Conservation (phyloP, 2,797 vertebrate species). For the Premnoplex brunnescens region DNA sequence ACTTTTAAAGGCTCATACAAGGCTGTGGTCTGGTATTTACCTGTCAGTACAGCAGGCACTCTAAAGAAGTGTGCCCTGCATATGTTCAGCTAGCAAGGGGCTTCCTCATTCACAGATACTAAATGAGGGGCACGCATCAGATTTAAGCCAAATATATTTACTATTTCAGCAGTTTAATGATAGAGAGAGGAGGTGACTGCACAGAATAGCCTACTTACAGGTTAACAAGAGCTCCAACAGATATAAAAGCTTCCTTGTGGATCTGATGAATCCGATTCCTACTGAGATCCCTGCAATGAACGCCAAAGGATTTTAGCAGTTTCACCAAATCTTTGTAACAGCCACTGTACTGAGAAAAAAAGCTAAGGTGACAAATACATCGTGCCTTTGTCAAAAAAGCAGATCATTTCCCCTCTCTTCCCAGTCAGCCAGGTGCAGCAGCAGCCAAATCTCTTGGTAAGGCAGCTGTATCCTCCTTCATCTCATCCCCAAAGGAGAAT, state of each 20-base stretch:
- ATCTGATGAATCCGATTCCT: conserved; percentile 89
- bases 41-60: background rate
- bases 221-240: conserved; percentile 87
- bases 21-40: background rate
- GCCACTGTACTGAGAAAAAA: background rate
- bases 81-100: background rate
- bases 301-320: background rate
- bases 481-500: background rate
- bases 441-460: background rate
- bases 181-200: background rate
- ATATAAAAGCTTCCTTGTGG: conserved; percentile 88
- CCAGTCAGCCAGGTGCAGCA: background rate
- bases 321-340: background rate
- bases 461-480: background rate
- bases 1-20: background rate
- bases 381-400: background rate
- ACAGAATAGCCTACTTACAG: conserved; percentile 84
- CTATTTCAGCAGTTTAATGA: background rate
- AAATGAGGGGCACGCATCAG: background rate
- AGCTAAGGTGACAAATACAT: background rate
- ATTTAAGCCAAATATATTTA: background rate
- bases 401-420: background rate
- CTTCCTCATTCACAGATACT: background rate
- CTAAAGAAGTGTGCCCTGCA: background rate
- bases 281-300: conserved; percentile 89